Evolutionary conservation across 2,797 vertebrate species (phyloP).

Genomic region (Platyrinchus mystaceus): DNA sequence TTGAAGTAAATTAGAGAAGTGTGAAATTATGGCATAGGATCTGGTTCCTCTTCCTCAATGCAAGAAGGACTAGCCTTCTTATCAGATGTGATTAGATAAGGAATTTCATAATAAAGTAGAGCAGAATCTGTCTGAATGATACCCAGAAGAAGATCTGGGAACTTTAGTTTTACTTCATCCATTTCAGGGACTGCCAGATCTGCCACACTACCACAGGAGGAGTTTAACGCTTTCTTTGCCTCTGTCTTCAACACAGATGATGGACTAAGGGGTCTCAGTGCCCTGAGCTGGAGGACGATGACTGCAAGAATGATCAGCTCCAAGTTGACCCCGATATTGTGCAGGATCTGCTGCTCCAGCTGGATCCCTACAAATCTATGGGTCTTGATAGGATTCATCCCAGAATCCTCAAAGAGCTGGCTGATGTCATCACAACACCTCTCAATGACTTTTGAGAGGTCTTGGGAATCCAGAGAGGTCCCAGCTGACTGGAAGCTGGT

Average conservation of each 20-base stretch:
- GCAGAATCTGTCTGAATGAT: background rate
- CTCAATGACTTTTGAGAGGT: background rate
- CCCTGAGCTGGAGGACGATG: background rate
- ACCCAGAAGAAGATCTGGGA: background rate
- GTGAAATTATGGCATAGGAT: background rate
- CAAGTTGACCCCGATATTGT: background rate
- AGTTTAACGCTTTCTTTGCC: background rate
- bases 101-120: background rate
- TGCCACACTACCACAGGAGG: background rate
- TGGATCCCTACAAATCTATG: background rate
- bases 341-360: background rate
- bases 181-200: background rate
- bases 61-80: background rate
- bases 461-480: background rate
- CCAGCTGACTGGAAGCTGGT: background rate
- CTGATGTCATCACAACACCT: background rate
- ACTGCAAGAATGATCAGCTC: background rate
- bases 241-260: background rate
- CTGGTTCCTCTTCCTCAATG: slow-evolving; percentile 7
- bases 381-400: background rate
- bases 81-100: background rate
- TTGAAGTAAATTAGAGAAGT: slow-evolving; percentile 44
- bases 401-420: background rate
- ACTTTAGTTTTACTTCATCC: background rate
- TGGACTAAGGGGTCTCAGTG: background rate